Evolutionary conservation across 2,113 vertebrate species (phyloP).

Genomic region (Tachysurus fulvidraco): DNA sequence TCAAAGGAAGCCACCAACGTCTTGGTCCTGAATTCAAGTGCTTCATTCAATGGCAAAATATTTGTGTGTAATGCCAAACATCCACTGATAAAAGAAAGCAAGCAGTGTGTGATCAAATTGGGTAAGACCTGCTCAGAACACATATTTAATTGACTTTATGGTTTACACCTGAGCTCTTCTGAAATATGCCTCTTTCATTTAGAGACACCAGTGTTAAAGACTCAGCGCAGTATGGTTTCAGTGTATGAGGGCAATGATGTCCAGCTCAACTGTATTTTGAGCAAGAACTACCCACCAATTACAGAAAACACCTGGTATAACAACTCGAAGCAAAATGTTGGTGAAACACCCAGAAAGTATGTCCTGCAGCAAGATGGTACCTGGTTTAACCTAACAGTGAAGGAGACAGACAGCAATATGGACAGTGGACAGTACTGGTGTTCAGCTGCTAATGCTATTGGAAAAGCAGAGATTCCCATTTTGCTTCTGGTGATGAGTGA

Average conservation of each 20-base stretch:
- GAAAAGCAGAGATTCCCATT: constrained; percentile 75
- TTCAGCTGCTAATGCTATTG: constrained; percentile 79
- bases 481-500: constrained; percentile 81
- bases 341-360: constrained; percentile 70
- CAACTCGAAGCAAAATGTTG: constrained; percentile 70
- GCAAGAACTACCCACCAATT: constrained; percentile 58
- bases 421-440: constrained; percentile 84
- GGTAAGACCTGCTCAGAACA: constrained; percentile 66
- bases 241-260: constrained; percentile 81
- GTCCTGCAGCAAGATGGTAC: constrained; percentile 66
- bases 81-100: constrained; percentile 66
- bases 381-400: constrained; percentile 79
- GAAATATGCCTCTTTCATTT: neutral
- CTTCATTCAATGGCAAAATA: constrained; percentile 66
- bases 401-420: constrained; percentile 68
- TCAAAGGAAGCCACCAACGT: constrained; percentile 66
- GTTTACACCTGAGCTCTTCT: neutral
- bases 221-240: constrained; percentile 68
- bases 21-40: constrained; percentile 71
- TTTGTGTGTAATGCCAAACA: constrained; percentile 79
- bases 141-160: neutral
- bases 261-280: constrained; percentile 76
- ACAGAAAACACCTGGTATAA: constrained; percentile 80
- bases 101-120: constrained; percentile 75
- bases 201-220: constrained; percentile 80